phyloP scores from a whole-genome alignment of 1,140 invertebrate genomes.

The Physella acuta region DNA sequence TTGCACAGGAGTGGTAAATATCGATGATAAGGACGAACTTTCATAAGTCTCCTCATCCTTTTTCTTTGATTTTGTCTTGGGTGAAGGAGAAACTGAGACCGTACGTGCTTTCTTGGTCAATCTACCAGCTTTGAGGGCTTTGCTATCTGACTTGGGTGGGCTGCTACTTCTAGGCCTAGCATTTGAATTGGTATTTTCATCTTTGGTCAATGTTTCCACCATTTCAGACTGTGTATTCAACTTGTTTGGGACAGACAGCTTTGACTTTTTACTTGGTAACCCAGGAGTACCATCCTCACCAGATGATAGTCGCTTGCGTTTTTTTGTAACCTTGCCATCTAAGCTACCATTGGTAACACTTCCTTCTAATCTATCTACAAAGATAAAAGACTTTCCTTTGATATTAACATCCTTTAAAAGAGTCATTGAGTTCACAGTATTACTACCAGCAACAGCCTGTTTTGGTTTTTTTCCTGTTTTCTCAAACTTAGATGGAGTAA shows the following conservation, averaged over 20 bases:
- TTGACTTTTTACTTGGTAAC: not conserved
- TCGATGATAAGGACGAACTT: not conserved
- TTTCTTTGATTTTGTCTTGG: not conserved
- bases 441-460: too few relatives aligned
- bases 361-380: too few relatives aligned
- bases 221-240: not conserved
- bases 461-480: too few relatives aligned
- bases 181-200: not conserved
- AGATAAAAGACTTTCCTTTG: too few relatives aligned
- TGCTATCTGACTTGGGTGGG: not conserved
- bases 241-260: not conserved
- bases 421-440: too few relatives aligned
- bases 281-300: not conserved
- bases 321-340: not conserved
- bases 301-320: not conserved
- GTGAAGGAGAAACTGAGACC: not conserved
- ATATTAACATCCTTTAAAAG: too few relatives aligned
- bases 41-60: not conserved
- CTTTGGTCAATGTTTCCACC: not conserved
- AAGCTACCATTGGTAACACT: too few relatives aligned
- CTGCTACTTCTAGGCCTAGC: not conserved
- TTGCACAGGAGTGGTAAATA: not conserved
- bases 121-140: too few relatives aligned
- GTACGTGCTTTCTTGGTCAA: not conserved
- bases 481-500: too few relatives aligned